Evolutionary conservation across 2,113 vertebrate species (phyloP).

Genomic region (Thymallus thymallus): DNA sequence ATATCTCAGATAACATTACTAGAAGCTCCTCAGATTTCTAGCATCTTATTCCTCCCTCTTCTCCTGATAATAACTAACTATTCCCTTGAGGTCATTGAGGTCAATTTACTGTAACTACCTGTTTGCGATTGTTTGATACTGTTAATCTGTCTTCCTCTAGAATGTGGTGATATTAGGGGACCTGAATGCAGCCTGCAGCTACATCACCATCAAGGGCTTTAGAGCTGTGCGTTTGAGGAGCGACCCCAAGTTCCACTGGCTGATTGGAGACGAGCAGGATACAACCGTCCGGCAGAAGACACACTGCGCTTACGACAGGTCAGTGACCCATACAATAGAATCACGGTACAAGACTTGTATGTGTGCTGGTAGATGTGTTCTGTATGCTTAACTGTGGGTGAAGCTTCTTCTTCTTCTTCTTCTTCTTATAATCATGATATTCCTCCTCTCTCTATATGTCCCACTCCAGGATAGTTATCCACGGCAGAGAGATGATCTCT

Average conservation of each 20-base stretch:
- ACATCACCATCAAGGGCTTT: constrained; percentile 77
- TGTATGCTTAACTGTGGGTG: neutral
- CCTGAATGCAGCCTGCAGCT: constrained; percentile 84
- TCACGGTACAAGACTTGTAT: neutral
- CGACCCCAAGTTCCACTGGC: constrained; percentile 76
- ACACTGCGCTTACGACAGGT: constrained; percentile 83
- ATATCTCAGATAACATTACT: neutral
- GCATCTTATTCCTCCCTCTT: constrained; percentile 61
- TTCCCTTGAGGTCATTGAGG: too few relatives aligned
- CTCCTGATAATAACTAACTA: too few relatives aligned
- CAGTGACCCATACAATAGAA: neutral
- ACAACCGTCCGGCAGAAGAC: constrained; percentile 80
- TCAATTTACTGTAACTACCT: neutral
- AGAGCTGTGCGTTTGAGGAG: constrained; percentile 70
- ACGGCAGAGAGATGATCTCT: constrained; percentile 71
- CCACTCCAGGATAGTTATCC: constrained; percentile 38
- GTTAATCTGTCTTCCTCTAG: neutral
- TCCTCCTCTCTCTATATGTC: neutral
- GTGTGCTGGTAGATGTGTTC: neutral
- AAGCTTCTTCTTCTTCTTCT: too few relatives aligned
- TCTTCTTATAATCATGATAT: neutral
- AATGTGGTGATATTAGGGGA: constrained; percentile 66
- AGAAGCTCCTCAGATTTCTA: constrained; percentile 18
- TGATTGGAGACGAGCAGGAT: constrained; percentile 82
- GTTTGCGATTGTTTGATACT: too few relatives aligned